phyloP scores from a whole-genome alignment of 2,113 vertebrate species.

The Rhodinocichla rosea region DNA sequence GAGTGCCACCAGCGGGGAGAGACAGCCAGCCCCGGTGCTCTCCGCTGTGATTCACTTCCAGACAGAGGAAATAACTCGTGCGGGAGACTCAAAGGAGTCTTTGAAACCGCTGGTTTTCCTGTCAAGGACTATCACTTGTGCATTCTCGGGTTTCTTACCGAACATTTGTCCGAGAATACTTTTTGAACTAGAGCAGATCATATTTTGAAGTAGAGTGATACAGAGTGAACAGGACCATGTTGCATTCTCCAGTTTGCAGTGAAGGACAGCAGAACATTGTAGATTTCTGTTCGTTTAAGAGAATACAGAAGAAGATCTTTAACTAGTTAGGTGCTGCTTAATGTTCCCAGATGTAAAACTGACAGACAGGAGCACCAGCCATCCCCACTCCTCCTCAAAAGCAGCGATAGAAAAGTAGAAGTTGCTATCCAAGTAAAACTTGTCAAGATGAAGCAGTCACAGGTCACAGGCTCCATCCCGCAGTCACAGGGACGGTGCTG shows the following conservation, averaged over 20 bases:
- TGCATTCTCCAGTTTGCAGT: too few species aligned
- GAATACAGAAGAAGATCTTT: not conserved
- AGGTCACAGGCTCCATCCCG: not conserved
- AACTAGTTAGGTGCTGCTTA: not conserved
- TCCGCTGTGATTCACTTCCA: accelerated
- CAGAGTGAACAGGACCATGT: accelerated
- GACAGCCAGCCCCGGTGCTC: too few species aligned
- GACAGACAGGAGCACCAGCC: not conserved
- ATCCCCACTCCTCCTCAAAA: not conserved
- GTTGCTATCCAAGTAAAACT: not conserved
- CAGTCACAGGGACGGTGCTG: not conserved
- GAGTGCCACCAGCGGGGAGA: not conserved
- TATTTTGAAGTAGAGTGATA: not conserved
- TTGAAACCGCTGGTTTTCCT: not conserved
- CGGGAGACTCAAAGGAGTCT: too few species aligned
- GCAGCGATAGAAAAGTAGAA: not conserved
- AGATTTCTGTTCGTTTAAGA: not conserved
- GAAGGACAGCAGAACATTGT: not conserved
- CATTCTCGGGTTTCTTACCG: accelerated
- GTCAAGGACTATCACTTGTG: not conserved
- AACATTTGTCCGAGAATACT: too few species aligned
- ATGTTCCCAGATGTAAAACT: not conserved
- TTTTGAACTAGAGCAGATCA: accelerated
- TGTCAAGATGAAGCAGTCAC: not conserved
- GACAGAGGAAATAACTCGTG: accelerated